These are phyloP conservation scores for Neomonachus schauinslandi DNA, from an alignment of 2,113 vertebrate species.

Conservation along the genomic window DNA sequence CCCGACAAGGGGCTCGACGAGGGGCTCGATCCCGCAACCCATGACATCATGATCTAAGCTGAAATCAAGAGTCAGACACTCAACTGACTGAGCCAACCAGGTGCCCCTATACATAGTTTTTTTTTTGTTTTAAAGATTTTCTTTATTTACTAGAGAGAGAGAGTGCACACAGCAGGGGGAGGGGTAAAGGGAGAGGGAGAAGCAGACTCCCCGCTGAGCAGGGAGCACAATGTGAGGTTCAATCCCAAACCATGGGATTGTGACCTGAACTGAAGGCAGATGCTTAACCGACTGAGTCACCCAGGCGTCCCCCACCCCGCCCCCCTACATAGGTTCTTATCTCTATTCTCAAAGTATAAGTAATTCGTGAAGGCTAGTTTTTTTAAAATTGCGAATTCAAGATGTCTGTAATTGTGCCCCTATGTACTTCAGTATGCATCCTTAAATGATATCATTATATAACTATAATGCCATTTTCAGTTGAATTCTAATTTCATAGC, in stretches of 20 bases:
- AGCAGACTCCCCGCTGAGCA: too few relatives aligned
- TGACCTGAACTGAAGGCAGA: too few relatives aligned
- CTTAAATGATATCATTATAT: not conserved
- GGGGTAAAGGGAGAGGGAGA: too few relatives aligned
- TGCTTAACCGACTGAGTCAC: too few relatives aligned
- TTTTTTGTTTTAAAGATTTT: too few relatives aligned
- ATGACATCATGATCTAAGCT: not conserved
- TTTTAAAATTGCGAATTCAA: conserved; percentile 6
- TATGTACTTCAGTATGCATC: not conserved
- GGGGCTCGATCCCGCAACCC: not conserved
- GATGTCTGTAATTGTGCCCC: not conserved
- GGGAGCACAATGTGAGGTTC: too few relatives aligned
- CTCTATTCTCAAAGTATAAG: not conserved
- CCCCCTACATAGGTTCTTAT: not conserved
- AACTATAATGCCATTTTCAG: not conserved
- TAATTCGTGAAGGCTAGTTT: not conserved
- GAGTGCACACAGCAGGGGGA: too few relatives aligned
- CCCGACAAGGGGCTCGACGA: accelerated
- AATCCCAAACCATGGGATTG: too few relatives aligned
- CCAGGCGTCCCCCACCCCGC: too few relatives aligned
- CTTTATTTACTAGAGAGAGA: too few relatives aligned
- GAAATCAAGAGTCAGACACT: not conserved
- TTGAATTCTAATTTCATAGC: not conserved
- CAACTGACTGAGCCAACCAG: not conserved
- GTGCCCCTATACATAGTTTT: not conserved